Evolutionary conservation across 2,113 vertebrate genomes (phyloP).

Genomic region (Onychostruthus taczanowskii): DNA sequence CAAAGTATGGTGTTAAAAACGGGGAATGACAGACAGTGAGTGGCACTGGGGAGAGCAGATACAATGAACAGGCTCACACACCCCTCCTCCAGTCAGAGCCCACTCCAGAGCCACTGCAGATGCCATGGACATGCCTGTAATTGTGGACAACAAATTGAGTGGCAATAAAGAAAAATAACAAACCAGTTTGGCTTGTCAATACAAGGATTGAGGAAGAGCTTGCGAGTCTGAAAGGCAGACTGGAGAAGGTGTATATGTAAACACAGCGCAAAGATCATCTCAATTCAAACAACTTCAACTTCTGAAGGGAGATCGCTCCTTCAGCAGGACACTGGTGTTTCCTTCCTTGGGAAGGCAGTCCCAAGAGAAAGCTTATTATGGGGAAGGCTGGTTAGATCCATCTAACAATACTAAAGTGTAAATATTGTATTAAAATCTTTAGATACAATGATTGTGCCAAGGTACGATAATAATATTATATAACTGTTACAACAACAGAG

Average conservation of each 20-base stretch:
- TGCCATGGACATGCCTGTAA: fast-evolving
- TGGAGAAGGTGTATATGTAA: not conserved
- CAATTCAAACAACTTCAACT: not conserved
- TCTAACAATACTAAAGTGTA: not conserved
- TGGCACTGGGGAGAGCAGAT: not conserved
- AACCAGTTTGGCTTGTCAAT: not conserved
- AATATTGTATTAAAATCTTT: not conserved
- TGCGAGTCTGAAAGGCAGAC: not conserved
- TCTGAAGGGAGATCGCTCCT: not conserved
- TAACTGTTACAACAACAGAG: not conserved
- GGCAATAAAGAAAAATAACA: not conserved
- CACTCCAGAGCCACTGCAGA: fast-evolving
- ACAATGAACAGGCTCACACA: not conserved
- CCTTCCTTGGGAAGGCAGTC: not conserved
- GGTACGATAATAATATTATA: not conserved
- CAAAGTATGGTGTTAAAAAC: not conserved
- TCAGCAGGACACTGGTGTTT: not conserved
- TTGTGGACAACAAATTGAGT: not conserved
- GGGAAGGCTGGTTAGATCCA: not conserved
- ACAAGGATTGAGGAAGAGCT: not conserved
- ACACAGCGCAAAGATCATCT: not conserved
- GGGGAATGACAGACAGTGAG: not conserved
- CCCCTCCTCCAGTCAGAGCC: not conserved
- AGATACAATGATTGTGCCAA: not conserved
- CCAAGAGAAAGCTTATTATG: not conserved